Base-by-base conservation (phyloP, 2,113 vertebrate species). In the Sebastes schlegelii region DNA sequence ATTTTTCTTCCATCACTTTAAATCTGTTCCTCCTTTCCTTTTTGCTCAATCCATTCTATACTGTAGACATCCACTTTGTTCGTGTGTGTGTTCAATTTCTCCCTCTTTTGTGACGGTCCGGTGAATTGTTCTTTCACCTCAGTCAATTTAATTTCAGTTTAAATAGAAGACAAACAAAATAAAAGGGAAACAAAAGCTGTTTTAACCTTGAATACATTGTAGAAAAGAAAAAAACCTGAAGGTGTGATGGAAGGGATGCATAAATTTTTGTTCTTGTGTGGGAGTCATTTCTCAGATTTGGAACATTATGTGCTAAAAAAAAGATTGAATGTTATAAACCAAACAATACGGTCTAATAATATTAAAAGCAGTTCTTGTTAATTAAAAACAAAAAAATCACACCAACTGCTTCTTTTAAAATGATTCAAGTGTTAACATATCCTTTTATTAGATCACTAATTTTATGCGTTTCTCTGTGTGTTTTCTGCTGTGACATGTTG, bases 81-180 rank as follows among this genome's bases (percentile, higher is more conserved):
- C 14, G 34, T 34, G 34, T 12, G 17, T 68, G 48, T 64, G 46
- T 75, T 43, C 62, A 54, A 11, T 73, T 65, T 71, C 16, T 68
- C 5, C 1, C 49, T 77, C 63, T 54, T 74, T 81, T 62, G 66
- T 80, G 61, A 72, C 0, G 7, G 40, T 62, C 71, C 52, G 74
- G 40, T 72, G 40, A 82, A 61, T 57, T 9, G 26, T 79, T 72
- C 60, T 49, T 79, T 77, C 49, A 40, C 26, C 8, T 2, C 34
- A 52, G 42, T 60, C 60, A 58, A 21, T 70, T 76, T 43, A 72
- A 77, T 79, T 34, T n/a, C 34, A 57, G 16, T 76, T 89, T 82
- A 67, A 81, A 83, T 46, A 49, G 34, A 21, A 55, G n/a, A 43
- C 14, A 69, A 82, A 82, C 68, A 78, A 78, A 88, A 75, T 21